These are phyloP conservation scores for Chlamydotis undulata DNA, from an alignment of 2,113 vertebrate genomes.

Conservation along the genomic window DNA sequence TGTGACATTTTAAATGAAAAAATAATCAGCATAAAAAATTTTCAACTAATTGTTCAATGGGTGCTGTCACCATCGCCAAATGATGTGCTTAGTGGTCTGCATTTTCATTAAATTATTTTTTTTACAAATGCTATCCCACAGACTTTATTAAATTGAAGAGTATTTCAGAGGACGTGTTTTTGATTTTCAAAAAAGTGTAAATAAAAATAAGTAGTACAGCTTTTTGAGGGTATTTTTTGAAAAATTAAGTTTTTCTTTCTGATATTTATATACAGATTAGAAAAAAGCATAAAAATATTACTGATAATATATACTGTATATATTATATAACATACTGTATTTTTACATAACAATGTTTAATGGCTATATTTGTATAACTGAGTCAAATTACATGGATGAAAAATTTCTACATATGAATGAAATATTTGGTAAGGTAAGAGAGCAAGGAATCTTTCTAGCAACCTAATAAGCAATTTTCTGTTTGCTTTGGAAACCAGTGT, in stretches of 20 bases:
- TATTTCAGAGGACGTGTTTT: background rate
- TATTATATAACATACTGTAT: background rate
- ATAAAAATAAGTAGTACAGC: background rate
- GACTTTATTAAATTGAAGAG: background rate
- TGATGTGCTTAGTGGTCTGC: rapidly evolving
- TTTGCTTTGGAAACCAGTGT: background rate
- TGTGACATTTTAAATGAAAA: background rate
- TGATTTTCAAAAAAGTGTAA: background rate
- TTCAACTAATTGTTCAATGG: background rate
- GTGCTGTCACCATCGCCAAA: background rate
- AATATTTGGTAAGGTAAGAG: background rate
- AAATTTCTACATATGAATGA: background rate
- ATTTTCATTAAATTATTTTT: background rate
- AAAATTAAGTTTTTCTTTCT: background rate
- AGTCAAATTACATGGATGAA: background rate
- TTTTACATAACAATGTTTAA: background rate
- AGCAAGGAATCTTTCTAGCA: background rate
- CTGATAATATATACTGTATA: background rate
- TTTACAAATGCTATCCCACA: background rate
- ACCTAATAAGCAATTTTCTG: background rate
- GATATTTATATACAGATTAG: background rate
- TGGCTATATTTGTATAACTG: background rate
- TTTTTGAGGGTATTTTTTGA: background rate
- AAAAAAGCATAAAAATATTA: background rate
- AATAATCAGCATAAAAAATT: background rate